Evolutionary conservation across 1,140 invertebrate species (phyloP).

Genomic region (Penaeus vannamei): DNA sequence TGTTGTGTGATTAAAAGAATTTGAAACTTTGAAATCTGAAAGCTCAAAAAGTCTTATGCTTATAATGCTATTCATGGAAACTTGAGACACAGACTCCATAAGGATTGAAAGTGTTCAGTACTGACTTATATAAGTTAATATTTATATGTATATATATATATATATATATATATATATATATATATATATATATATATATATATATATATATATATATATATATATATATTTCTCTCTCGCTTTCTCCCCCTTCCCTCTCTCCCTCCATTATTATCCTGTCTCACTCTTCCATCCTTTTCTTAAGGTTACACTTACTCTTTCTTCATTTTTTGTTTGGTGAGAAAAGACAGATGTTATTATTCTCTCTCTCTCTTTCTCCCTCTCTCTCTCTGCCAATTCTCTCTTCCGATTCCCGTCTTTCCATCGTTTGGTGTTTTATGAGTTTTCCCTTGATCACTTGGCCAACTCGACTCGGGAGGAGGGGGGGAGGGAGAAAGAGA

Average conservation of each 20-base stretch:
- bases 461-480: too few relatives aligned
- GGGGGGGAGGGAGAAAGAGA: too few relatives aligned
- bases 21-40: too few relatives aligned
- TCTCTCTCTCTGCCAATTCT: too few relatives aligned
- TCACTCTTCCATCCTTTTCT: neutral
- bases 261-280: neutral
- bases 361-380: too few relatives aligned
- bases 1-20: too few relatives aligned
- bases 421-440: too few relatives aligned
- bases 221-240: constrained; percentile 6
- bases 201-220: constrained; percentile 23
- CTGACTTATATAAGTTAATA: neutral
- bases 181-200: constrained; percentile 14
- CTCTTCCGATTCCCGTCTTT: too few relatives aligned
- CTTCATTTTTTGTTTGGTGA: neutral
- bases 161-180: constrained; percentile 29
- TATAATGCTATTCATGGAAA: neutral
- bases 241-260: neutral
- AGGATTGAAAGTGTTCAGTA: neutral
- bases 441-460: too few relatives aligned
- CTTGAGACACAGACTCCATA: neutral
- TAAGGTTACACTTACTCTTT: neutral
- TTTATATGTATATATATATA: neutral
- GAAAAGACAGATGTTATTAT: too few relatives aligned
- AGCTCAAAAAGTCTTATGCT: too few relatives aligned